These are phyloP conservation scores for Sphecodes monilicornis DNA, from an alignment of 2,888 invertebrate species.

Conservation along the genomic window DNA sequence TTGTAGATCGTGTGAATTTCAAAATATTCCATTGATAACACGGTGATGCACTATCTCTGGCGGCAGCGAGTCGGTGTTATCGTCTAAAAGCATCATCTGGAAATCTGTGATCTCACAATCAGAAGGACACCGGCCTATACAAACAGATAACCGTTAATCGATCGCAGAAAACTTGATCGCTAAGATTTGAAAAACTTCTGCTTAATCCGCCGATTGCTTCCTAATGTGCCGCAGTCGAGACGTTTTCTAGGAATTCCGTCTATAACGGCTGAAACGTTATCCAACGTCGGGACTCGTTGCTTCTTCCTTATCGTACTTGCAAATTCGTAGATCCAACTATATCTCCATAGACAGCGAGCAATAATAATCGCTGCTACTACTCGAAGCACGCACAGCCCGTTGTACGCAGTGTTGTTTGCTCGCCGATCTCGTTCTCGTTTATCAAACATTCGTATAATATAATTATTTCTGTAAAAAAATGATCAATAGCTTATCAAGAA, in stretches of 20 bases:
- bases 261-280: neutral
- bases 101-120: conserved; percentile 48
- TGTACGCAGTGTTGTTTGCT: neutral
- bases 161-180: conserved; percentile 29
- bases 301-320: neutral
- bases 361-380: neutral
- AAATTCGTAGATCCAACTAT: neutral
- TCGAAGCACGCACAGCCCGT: neutral
- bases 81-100: conserved; percentile 48
- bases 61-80: conserved; percentile 33
- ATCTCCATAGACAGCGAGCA: neutral
- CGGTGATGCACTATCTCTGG: conserved; percentile 43
- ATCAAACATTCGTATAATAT: neutral
- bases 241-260: neutral
- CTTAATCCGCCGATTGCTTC: neutral
- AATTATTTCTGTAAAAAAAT: neutral
- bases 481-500: neutral
- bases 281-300: neutral
- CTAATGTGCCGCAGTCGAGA: neutral
- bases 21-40: conserved; percentile 56
- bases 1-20: conserved; percentile 55
- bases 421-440: neutral
- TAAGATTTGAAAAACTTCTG: neutral
- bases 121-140: conserved; percentile 28
- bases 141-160: conserved; percentile 39